Evolutionary conservation across 2,113 vertebrate species (phyloP).

Genomic region (Siniperca knerii): DNA sequence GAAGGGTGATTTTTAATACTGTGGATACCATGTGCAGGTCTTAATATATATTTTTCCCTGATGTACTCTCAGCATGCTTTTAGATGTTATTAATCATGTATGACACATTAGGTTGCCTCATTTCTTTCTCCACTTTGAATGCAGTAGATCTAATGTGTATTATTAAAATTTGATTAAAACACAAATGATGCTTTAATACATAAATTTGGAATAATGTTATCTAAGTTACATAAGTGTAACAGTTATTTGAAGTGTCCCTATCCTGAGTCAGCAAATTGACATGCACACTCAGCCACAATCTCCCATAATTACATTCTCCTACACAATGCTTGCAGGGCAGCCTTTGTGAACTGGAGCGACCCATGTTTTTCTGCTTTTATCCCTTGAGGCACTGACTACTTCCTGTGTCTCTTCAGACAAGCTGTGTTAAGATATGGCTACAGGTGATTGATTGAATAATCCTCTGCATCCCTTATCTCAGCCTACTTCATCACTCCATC

Average conservation of each 20-base stretch:
- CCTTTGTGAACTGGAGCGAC: constrained; percentile 34
- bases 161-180: constrained; percentile 34
- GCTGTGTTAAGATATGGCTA: constrained; percentile 68
- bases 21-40: constrained; percentile 2
- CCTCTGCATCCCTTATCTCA: constrained; percentile 71
- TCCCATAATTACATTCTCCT: constrained; percentile 47
- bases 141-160: constrained; percentile 13
- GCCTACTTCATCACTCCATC: constrained; percentile 66
- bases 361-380: constrained; percentile 50
- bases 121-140: constrained; percentile 39
- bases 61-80: constrained; percentile 46
- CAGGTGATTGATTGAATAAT: constrained; percentile 81
- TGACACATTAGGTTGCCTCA: constrained; percentile 37
- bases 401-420: constrained; percentile 67
- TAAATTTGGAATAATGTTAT: constrained; percentile 17
- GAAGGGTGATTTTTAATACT: neutral
- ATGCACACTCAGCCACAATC: constrained; percentile 14
- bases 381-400: constrained; percentile 52
- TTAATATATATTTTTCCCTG: constrained; percentile 16
- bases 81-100: constrained; percentile 54
- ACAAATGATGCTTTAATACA: constrained; percentile 25
- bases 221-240: constrained; percentile 3
- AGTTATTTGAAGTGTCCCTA: constrained; percentile 3
- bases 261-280: constrained; percentile 40
- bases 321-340: constrained; percentile 26